Base-by-base conservation (phyloP, 2,888 invertebrate species). In the Ophion costatus region DNA sequence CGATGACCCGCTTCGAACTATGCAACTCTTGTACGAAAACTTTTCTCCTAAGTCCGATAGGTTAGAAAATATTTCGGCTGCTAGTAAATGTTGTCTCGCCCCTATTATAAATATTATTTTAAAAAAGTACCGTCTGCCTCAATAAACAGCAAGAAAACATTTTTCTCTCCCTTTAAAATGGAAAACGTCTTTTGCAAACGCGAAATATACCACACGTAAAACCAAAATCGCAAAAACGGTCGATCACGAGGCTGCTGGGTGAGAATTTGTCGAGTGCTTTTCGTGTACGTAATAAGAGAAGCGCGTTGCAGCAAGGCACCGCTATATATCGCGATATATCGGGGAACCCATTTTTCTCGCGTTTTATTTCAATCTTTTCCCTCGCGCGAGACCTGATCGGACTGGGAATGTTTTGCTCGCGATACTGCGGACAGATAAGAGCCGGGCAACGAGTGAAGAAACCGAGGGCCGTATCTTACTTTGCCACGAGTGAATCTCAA, bases 401-500 rank as follows among this genome's bases (percentile, higher is more conserved):
- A 79, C 79, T 79, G 61, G 10, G 70, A 79, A 79, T 79, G 63
- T 71, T 79, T 71, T 63, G 63, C 64, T 79, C 71, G 79, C 64
- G 78, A 78, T 82, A 78, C 66, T 74, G 74, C 59, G 24, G 2
- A 51, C 2, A 66, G 80, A 80, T 80, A 80, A 76, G 67, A 61
- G 42, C 24, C 69, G 59, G 45, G 29, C 22, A 63, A 22, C 29
- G 69, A 74, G 74, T 64, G 73, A 77, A 77, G 77, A 80, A 80
- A 67, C 64, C 14, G 70, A 45, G 51, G 73, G 71, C 67, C 71
- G 73, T 63, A 77, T 77, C 79, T 69, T 64, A 69, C 59, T 77
- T 59, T 17, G 80, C 84, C 84, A 77, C 73, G 84, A 71, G 71
- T 84, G 80, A 80, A 84, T 84, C 84, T 77, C 77, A 64, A 80